These are phyloP conservation scores for Agelaius phoeniceus DNA, from an alignment of 2,113 vertebrate species.

Conservation along the genomic window DNA sequence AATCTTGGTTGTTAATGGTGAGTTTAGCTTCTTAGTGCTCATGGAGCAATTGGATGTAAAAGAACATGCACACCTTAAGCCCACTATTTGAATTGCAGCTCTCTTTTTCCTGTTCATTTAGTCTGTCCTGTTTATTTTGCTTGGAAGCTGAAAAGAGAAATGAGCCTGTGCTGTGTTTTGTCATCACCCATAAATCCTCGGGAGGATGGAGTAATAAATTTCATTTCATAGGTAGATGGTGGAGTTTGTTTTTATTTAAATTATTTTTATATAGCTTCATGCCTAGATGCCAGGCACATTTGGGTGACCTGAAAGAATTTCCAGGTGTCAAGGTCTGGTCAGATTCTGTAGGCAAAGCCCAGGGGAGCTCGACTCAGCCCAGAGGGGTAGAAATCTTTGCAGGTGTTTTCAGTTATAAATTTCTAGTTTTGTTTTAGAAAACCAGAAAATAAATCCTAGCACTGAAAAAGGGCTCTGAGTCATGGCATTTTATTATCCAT, in stretches of 20 bases:
- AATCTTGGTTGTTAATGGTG: neutral
- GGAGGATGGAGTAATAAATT: constrained; percentile 23
- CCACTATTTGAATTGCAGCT: neutral
- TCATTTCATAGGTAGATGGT: neutral
- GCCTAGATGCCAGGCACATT: neutral
- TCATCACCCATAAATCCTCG: constrained; percentile 16
- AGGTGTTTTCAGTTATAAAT: neutral
- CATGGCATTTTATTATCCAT: neutral
- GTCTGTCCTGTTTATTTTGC: neutral
- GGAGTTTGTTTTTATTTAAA: neutral
- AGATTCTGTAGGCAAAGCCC: neutral
- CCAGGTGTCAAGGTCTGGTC: neutral
- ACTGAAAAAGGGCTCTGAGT: neutral
- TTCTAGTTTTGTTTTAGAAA: constrained; percentile 9
- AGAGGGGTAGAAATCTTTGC: neutral
- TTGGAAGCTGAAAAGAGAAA: constrained; percentile 26
- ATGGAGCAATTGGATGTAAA: neutral
- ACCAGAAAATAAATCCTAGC: neutral
- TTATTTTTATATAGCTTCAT: constrained; percentile 3
- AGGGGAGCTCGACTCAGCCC: neutral
- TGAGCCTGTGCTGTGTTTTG: constrained; percentile 1
- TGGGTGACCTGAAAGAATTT: neutral
- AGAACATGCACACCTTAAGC: neutral
- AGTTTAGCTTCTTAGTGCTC: neutral
- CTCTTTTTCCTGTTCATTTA: constrained; percentile 4